Base-by-base conservation (phyloP, 2,888 invertebrate genomes). In the Ophion ventricosus region DNA sequence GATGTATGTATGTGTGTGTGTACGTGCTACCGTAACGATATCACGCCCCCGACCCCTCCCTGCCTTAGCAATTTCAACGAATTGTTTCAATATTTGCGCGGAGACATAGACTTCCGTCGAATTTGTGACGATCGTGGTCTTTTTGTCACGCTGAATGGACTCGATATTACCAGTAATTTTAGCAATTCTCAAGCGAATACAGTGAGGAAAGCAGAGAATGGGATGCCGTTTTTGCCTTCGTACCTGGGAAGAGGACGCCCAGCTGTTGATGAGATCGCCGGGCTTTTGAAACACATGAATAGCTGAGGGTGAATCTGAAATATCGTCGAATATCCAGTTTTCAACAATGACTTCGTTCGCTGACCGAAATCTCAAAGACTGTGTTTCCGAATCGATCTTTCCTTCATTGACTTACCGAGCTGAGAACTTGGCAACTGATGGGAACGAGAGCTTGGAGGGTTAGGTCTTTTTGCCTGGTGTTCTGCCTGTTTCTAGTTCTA, bases 31-130 rank as follows among this genome's bases (percentile, higher is more conserved):
- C 54, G n/a, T 54, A 29, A 56, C 56, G 69, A 70, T 70, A 70
- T 70, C 67, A 56, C 54, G n/a, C 29, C 56, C n/a, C n/a, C n/a
- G n/a, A n/a, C n/a, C n/a, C n/a, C n/a, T n/a, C n/a, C n/a, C 57
- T 10, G 23, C 17, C 63, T 4, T 20, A 14, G 0, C 23, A 73
- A 59, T 73, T 59, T 59, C 73, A 40, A 40, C 10, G 3, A 35
- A 57, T 72, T 72, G 23, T 72, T 72, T 54, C 72, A 40, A 57
- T 57, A 72, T 70, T 26, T 56, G 43, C 67, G 43, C 23, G 40
- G 5, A 20, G n/a, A 56, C 20, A n/a, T 25, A 11, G 54, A n/a
- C 11, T n/a, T 29, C 70, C n/a, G 25, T 43, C 26, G 29, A 70
- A 29, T 29, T 56, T 29, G 54, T 20, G 29, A 11, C 5, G 29